Conservation (phyloP, 2,797 vertebrate species). For the Acestrorhynchus altus region DNA sequence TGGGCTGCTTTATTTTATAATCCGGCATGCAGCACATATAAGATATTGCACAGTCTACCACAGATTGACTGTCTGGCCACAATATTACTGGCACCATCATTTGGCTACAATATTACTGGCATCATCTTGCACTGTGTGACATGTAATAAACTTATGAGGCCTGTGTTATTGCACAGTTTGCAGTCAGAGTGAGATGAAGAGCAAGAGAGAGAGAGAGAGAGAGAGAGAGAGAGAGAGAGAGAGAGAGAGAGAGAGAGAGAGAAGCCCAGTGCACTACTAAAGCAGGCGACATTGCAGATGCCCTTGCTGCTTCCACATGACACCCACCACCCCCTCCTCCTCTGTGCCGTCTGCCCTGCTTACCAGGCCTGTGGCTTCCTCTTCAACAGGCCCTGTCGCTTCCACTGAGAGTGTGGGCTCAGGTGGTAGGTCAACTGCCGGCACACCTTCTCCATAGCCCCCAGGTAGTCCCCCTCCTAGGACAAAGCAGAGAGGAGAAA, state of each 20-base stretch:
- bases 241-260: not conserved
- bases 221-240: not conserved
- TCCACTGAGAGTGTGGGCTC: conserved; percentile 96
- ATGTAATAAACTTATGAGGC: not conserved
- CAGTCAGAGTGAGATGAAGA: not conserved
- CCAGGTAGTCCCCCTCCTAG: conserved; percentile 91
- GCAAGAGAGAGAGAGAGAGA: not conserved
- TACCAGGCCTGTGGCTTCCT: conserved; percentile 97
- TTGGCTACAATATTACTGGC: not conserved
- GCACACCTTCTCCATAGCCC: conserved; percentile 97
- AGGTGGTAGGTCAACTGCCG: conserved; percentile 98
- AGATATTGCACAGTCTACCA: not conserved
- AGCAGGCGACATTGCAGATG: conserved; percentile 21
- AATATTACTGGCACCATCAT: not conserved
- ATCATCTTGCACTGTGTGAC: not conserved
- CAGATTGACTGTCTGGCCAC: not conserved
- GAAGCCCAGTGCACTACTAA: not conserved
- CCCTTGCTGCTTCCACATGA: conserved; percentile 3
- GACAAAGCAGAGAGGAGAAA: conserved; percentile 24
- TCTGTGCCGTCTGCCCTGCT: conserved; percentile 62
- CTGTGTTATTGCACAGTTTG: not conserved
- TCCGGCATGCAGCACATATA: not conserved
- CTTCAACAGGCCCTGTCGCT: conserved; percentile 90
- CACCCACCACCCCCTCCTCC: not conserved
- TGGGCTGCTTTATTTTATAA: not conserved